Conservation (phyloP, 2,113 vertebrate species). For the Labeo rohita region DNA sequence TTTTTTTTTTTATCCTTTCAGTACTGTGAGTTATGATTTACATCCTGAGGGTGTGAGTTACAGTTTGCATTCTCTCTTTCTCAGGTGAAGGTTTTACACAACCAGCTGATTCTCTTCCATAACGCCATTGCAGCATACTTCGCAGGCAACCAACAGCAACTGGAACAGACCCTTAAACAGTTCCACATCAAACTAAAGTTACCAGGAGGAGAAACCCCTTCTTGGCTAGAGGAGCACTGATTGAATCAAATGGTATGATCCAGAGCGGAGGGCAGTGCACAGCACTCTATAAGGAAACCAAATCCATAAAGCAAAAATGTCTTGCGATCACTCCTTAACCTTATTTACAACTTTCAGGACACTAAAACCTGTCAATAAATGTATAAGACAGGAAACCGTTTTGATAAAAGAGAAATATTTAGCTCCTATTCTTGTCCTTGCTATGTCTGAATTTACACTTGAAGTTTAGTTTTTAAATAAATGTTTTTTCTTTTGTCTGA, state of each 20-base stretch:
- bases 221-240: slow-evolving; percentile 96
- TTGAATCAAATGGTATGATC: background rate
- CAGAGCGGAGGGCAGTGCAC: background rate
- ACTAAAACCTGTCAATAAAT: slow-evolving; percentile 47
- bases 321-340: slow-evolving; percentile 24
- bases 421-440: slow-evolving; percentile 29
- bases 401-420: slow-evolving; percentile 21
- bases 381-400: background rate
- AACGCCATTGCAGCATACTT: slow-evolving; percentile 96
- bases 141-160: slow-evolving; percentile 96
- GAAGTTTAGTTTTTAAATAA: slow-evolving; percentile 17
- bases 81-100: slow-evolving; percentile 97
- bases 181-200: slow-evolving; percentile 99
- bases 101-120: slow-evolving; percentile 97
- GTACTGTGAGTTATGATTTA: background rate
- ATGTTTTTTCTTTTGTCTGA: slow-evolving; percentile 22
- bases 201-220: slow-evolving; percentile 90
- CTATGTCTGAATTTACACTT: slow-evolving; percentile 6
- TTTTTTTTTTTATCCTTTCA: background rate
- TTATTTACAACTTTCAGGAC: slow-evolving; percentile 43
- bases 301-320: slow-evolving; percentile 28
- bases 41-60: background rate
- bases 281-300: slow-evolving; percentile 32
- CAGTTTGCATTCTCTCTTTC: background rate
- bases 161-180: slow-evolving; percentile 96